Evolutionary conservation across 2,888 invertebrate genomes (phyloP), one percentile per base, ranked within the genome.

Genomic region (Spodoptera exigua): DNA sequence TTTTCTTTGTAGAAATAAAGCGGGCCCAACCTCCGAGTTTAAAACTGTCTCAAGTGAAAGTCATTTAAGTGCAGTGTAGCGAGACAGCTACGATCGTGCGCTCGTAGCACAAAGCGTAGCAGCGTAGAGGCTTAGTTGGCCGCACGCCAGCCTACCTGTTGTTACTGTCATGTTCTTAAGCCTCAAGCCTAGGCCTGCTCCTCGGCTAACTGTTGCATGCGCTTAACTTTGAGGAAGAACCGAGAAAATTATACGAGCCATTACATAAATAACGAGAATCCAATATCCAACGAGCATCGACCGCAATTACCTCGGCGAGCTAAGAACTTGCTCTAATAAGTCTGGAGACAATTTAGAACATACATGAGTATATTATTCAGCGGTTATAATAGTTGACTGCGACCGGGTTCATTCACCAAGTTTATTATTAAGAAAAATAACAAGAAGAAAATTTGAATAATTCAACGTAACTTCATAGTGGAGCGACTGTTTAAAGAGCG

Each of bases 111-210:
- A 73, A 76, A 75, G 76, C 82, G 86, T 85, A 86, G 85, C 82
- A 74, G 27, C 27, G 85, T 84, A 83, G 85, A 81, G 77, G 73
- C 78, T 79, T 65, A 79, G 74, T 89, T 92, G 92, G 92, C 92
- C 74, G 79, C 56, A 62, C 74, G 94, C 93, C 93, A 93, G 90
- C 84, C 84, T 89, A 92, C 91, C 92, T 92, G 93, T 93, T 93
- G 93, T 87, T 81, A 81, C 84, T 83, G 82, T 81, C 85, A 86
- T 87, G 84, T 89, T 85, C 85, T 84, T 82, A 80, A 82, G 80
- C 80, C 66, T 62, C 40, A 46, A 41, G 41, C 60, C 72, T 83
- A 80, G 78, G 79, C 83, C 81, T 64, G 37, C 56, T 49, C 35
- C 54, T 53, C 52, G 11, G 45, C 68, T 75, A 84, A 82, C 84